Evolutionary conservation across 2,113 vertebrate genomes (phyloP).

Genomic region (Silurus asotus): DNA sequence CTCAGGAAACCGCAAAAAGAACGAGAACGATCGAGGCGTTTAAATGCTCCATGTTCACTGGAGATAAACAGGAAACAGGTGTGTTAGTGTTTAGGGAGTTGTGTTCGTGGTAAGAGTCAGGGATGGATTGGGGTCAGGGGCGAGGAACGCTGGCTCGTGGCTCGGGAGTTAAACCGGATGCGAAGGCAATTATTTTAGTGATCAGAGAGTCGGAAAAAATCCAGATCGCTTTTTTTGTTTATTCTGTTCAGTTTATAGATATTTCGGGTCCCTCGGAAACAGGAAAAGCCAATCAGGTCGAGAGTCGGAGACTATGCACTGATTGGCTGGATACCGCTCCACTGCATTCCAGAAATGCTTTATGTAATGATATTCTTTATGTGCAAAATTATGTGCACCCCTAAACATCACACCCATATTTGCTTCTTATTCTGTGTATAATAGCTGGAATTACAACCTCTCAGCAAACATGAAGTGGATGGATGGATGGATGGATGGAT

Average conservation of each 20-base stretch:
- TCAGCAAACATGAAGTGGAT: not conserved
- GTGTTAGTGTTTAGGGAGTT: constrained; percentile 11
- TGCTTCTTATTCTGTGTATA: not conserved
- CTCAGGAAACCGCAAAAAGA: constrained; percentile 2
- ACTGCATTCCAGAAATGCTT: not conserved
- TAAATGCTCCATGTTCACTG: constrained; percentile 6
- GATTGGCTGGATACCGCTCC: not conserved
- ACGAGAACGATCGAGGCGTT: not conserved
- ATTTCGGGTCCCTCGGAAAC: not conserved
- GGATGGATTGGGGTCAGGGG: not conserved
- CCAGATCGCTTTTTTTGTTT: too few relatives aligned
- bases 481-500: too few relatives aligned
- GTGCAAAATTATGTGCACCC: not conserved
- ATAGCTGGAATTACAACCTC: not conserved
- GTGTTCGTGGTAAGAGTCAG: too few relatives aligned
- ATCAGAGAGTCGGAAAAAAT: not conserved
- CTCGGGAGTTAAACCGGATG: not conserved
- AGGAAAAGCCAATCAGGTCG: not conserved
- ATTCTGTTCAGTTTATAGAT: too few relatives aligned
- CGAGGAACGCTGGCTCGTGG: not conserved
- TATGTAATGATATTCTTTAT: not conserved
- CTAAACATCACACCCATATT: not conserved
- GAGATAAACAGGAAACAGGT: constrained; percentile 33
- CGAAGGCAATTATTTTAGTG: not conserved
- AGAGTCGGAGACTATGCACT: not conserved